Conservation (phyloP, 2,113 vertebrate species). For the Mobula hypostoma region DNA sequence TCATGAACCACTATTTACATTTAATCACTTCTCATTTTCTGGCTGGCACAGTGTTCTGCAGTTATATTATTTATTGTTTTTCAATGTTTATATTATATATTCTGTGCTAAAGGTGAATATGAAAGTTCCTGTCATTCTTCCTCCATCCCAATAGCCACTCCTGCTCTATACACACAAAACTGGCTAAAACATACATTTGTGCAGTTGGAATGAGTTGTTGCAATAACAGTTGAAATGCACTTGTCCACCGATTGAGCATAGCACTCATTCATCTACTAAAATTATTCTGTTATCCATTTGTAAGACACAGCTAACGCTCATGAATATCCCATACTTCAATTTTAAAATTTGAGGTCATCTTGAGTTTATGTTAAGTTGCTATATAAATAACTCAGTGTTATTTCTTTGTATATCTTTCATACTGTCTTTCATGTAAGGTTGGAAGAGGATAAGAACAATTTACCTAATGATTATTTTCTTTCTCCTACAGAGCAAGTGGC, state of each 20-base stretch:
- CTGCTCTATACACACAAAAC: background rate
- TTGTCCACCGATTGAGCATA: background rate
- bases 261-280: background rate
- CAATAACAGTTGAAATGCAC: background rate
- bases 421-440: background rate
- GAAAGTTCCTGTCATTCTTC: too few species aligned
- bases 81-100: background rate
- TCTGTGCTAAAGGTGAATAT: background rate
- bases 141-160: too few species aligned
- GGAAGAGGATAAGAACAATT: background rate
- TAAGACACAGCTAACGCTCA: background rate
- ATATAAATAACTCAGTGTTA: background rate
- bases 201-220: too few species aligned
- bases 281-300: background rate
- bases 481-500: background rate
- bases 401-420: background rate
- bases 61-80: background rate
- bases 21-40: background rate
- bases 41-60: background rate
- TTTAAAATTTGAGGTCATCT: background rate
- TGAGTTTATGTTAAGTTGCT: background rate
- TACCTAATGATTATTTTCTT: background rate
- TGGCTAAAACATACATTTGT: background rate
- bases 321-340: background rate
- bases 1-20: background rate